phyloP scores from a whole-genome alignment of 2,113 vertebrate species.

The Prochilodus magdalenae region DNA sequence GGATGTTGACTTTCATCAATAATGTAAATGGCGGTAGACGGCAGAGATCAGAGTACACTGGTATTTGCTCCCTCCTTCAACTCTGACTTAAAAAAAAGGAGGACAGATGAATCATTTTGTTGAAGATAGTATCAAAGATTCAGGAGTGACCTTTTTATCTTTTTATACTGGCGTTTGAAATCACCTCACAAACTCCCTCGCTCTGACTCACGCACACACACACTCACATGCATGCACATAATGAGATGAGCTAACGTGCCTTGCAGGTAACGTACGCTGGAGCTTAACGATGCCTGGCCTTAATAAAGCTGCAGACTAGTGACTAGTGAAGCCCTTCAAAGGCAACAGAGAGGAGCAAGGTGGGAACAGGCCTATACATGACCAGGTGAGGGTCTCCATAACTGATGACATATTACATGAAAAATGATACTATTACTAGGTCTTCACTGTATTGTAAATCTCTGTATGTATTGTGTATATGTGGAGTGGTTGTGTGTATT shows the following conservation, averaged over 20 bases:
- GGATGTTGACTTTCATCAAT: slow-evolving; percentile 11
- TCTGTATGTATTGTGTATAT: too few relatives aligned
- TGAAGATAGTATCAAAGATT: slow-evolving; percentile 68
- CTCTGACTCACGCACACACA: background rate
- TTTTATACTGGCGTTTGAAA: slow-evolving; percentile 53
- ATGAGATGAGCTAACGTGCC: background rate
- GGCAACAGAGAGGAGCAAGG: background rate
- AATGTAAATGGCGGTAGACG: slow-evolving; percentile 19
- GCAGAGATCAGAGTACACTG: slow-evolving; percentile 39
- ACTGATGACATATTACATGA: background rate
- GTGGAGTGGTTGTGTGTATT: too few relatives aligned
- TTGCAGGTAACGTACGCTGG: background rate
- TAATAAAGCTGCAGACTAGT: background rate
- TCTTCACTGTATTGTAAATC: too few relatives aligned
- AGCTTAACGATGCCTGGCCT: background rate
- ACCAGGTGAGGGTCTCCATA: background rate
- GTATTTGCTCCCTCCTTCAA: slow-evolving; percentile 15
- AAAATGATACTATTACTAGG: too few relatives aligned
- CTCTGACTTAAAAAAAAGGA: slow-evolving; percentile 43
- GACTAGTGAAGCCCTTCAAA: background rate
- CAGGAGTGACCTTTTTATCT: slow-evolving; percentile 60
- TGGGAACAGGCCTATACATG: background rate
- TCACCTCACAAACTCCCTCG: slow-evolving; percentile 4
- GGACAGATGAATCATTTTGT: slow-evolving; percentile 57
- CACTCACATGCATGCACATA: background rate